These are phyloP conservation scores for Uria lomvia DNA, from an alignment of 2,113 vertebrate species.

Conservation along the genomic window DNA sequence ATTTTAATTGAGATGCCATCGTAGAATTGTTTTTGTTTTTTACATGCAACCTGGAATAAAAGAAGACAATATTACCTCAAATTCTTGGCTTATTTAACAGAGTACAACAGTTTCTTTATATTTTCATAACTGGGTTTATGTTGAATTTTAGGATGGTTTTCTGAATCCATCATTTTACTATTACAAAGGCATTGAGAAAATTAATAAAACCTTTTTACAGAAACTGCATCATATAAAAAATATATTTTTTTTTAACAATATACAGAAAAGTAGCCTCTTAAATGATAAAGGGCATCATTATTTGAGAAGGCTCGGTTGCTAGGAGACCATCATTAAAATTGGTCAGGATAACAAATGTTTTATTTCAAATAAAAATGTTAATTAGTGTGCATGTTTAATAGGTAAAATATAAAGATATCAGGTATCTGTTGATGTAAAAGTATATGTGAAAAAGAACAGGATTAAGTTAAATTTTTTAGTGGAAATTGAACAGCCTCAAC, in stretches of 20 bases:
- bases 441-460: background rate
- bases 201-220: background rate
- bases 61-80: background rate
- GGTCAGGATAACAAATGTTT: background rate
- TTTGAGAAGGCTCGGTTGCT: constrained; percentile 24
- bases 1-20: background rate
- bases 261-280: background rate
- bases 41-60: background rate
- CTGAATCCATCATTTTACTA: background rate
- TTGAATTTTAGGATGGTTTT: background rate
- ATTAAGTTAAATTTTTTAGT: background rate
- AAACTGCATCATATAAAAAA: background rate
- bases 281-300: background rate
- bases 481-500: background rate
- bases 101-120: background rate
- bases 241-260: background rate
- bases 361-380: constrained; percentile 5
- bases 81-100: background rate
- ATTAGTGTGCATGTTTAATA: background rate
- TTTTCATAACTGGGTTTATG: background rate
- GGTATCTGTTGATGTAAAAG: background rate
- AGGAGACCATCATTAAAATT: constrained; percentile 28
- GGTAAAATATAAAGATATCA: background rate
- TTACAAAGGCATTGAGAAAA: background rate
- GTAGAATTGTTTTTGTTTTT: background rate